These are phyloP conservation scores for Nineta flava DNA, from an alignment of 2,888 invertebrate genomes.

Conservation along the genomic window DNA sequence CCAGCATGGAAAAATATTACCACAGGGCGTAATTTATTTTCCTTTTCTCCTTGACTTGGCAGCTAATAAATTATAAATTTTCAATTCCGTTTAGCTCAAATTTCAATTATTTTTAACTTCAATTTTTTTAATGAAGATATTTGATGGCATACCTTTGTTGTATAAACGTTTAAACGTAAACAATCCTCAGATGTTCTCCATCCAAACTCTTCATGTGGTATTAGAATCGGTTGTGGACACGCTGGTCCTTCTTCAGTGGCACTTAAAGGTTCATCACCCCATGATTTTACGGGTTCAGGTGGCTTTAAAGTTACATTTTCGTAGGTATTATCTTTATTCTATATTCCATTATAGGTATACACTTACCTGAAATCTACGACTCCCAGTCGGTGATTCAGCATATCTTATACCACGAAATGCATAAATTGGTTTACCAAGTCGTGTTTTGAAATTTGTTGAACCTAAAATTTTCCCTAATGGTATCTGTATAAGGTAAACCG, in stretches of 20 bases:
- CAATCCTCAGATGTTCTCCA: slow-evolving; percentile 41
- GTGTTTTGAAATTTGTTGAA: neutral
- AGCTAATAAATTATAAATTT: neutral
- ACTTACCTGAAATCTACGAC: slow-evolving; percentile 25
- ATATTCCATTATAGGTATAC: neutral
- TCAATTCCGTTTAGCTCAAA: neutral
- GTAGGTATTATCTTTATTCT: neutral
- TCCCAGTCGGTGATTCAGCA: slow-evolving; percentile 20
- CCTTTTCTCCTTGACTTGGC: neutral
- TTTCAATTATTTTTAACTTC: neutral
- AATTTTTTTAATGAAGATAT: too few relatives aligned
- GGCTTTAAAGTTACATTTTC: slow-evolving; percentile 16
- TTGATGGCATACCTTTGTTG: slow-evolving; percentile 31
- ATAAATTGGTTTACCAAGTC: slow-evolving; percentile 5
- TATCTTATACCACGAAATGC: slow-evolving; percentile 16
- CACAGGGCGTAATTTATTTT: slow-evolving; percentile 33
- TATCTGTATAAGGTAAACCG: neutral
- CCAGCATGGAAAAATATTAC: slow-evolving; percentile 53
- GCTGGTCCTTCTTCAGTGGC: slow-evolving; percentile 23
- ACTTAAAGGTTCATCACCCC: slow-evolving; percentile 20
- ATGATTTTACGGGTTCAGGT: slow-evolving; percentile 22
- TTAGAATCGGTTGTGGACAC: slow-evolving; percentile 23
- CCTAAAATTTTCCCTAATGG: neutral
- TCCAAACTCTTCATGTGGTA: neutral
- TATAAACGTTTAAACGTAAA: slow-evolving; percentile 44